Conservation (phyloP, 1,140 invertebrate genomes). For the Leptinotarsa texana region DNA sequence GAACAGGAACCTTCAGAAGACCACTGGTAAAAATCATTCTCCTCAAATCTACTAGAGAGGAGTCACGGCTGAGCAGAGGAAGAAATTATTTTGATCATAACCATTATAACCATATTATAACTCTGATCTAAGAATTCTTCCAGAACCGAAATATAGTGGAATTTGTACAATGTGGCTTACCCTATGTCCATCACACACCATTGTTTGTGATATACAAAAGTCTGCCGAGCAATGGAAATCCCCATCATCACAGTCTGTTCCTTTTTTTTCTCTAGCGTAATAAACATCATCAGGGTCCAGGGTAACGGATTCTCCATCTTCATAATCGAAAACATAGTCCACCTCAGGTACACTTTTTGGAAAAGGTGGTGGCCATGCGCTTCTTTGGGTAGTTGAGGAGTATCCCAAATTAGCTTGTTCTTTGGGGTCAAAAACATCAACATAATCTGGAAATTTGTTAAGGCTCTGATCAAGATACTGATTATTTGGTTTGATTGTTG, state of each 20-base stretch:
- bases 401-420: slow-evolving; percentile 20
- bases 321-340: slow-evolving; percentile 52
- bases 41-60: too few species aligned
- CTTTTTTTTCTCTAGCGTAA: slow-evolving; percentile 29
- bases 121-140: too few species aligned
- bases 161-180: slow-evolving; percentile 30
- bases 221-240: slow-evolving; percentile 46
- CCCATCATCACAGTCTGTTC: slow-evolving; percentile 22
- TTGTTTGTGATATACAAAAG: slow-evolving; percentile 68
- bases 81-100: too few species aligned
- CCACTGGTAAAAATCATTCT: too few species aligned
- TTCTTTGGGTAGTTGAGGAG: slow-evolving; percentile 24
- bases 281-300: slow-evolving; percentile 37
- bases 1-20: too few species aligned
- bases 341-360: slow-evolving; percentile 59
- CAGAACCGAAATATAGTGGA: too few species aligned
- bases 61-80: too few species aligned
- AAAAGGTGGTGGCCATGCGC: slow-evolving; percentile 48
- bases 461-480: background rate
- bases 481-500: background rate
- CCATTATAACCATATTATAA: too few species aligned
- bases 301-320: slow-evolving; percentile 40
- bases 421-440: slow-evolving; percentile 34
- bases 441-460: slow-evolving; percentile 35
- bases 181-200: slow-evolving; percentile 71